Conservation (phyloP, 2,113 vertebrate genomes). For the Odobenus rosmarus region DNA sequence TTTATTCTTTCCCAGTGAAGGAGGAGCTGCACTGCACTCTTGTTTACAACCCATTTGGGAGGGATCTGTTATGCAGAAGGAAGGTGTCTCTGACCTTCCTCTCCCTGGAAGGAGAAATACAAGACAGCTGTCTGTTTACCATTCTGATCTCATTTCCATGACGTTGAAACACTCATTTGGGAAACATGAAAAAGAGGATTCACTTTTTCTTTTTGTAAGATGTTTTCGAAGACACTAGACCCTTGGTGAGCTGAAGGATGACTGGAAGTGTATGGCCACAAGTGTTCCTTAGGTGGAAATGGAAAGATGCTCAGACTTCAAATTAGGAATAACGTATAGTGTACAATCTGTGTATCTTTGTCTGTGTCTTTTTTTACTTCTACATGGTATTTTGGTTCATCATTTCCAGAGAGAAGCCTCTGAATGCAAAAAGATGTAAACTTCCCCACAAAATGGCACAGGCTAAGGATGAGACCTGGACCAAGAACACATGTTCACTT, state of each 20-base stretch:
- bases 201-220: conserved; percentile 53
- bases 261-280: conserved; percentile 79
- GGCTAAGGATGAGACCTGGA: not conserved
- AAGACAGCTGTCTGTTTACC: conserved; percentile 72
- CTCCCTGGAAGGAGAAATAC: conserved; percentile 62
- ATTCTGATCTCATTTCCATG: conserved; percentile 76
- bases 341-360: conserved; percentile 19
- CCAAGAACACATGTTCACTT: not conserved
- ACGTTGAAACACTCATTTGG: conserved; percentile 76
- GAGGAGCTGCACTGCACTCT: not conserved
- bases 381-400: conserved; percentile 57
- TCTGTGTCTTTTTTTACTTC: conserved; percentile 49
- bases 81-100: conserved; percentile 82
- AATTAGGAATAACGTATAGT: conserved; percentile 47
- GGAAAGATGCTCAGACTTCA: conserved; percentile 70
- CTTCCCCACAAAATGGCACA: not conserved
- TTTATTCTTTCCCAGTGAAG: conserved; percentile 54
- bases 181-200: conserved; percentile 81
- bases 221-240: conserved; percentile 68
- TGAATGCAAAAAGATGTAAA: not conserved
- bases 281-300: conserved; percentile 76
- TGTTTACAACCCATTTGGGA: conserved; percentile 67
- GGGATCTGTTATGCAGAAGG: conserved; percentile 47
- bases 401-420: conserved; percentile 8
- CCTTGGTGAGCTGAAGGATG: conserved; percentile 53